Evolutionary conservation across 2,797 vertebrate species (phyloP).

Genomic region (Benthosema pterotum): DNA sequence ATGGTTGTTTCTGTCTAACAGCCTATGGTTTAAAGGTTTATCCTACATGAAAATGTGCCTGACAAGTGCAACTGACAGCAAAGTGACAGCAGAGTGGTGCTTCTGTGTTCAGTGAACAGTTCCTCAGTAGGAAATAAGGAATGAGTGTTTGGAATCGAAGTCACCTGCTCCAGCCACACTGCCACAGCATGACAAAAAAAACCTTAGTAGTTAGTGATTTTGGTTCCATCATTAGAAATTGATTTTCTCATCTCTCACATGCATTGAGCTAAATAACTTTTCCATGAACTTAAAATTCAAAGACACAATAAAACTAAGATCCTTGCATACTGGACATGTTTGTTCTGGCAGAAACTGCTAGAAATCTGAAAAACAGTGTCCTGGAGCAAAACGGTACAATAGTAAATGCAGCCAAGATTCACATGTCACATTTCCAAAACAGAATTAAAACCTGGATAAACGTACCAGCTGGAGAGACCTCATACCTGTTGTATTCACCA

Average conservation of each 20-base stretch:
- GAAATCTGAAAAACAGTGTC: too few species aligned
- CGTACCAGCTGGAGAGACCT: too few species aligned
- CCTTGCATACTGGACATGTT: too few species aligned
- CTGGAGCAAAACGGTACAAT: not conserved
- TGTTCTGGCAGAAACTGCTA: too few species aligned
- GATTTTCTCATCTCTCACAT: not conserved
- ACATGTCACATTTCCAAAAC: not conserved
- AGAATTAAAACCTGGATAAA: too few species aligned
- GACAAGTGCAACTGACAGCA: conserved; percentile 48
- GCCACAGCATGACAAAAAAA: not conserved
- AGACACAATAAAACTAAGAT: conserved; percentile 13
- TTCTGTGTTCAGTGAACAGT: not conserved
- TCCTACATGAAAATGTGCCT: conserved; percentile 29
- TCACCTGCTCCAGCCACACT: too few species aligned
- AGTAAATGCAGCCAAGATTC: not conserved
- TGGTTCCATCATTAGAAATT: conserved; percentile 6
- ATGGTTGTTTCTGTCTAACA: conserved; percentile 12
- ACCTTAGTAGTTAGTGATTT: conserved; percentile 43
- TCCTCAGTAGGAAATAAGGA: not conserved
- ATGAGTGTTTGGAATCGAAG: too few species aligned
- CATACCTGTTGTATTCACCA: too few species aligned
- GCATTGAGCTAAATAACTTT: conserved; percentile 10
- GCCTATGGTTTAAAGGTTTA: not conserved
- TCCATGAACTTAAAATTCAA: not conserved
- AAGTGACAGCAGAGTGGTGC: conserved; percentile 31